These are phyloP conservation scores for Exaiptasia diaphana DNA, from an alignment of 64 coral and sea anemone genomes.

Conservation along the genomic window DNA sequence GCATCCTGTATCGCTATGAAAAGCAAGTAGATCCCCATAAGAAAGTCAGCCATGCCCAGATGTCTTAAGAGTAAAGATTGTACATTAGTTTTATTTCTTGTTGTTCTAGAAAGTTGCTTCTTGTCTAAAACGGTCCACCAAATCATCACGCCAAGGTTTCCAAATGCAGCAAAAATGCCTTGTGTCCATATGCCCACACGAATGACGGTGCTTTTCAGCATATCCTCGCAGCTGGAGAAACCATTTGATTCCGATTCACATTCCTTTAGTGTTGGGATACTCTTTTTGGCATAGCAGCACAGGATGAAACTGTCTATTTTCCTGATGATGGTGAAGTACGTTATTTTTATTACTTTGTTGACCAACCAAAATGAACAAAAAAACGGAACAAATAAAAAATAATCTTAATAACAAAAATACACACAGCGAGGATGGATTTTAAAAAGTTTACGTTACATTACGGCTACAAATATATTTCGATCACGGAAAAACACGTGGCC, in stretches of 20 bases:
- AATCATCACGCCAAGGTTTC: conserved; percentile 44
- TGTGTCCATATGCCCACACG: conserved; percentile 30
- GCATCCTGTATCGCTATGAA: not conserved
- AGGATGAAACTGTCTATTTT: conserved; percentile 28
- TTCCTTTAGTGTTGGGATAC: not conserved
- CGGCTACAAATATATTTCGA: too few relatives aligned
- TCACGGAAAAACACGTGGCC: too few relatives aligned
- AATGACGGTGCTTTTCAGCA: conserved; percentile 32
- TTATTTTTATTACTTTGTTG: too few relatives aligned
- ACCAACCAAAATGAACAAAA: too few relatives aligned
- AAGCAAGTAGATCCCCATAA: conserved; percentile 28
- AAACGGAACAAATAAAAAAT: too few relatives aligned
- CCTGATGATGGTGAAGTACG: too few relatives aligned
- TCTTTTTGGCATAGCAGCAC: conserved; percentile 56
- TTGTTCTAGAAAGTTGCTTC: too few relatives aligned
- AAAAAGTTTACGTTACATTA: too few relatives aligned
- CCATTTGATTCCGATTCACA: conserved; percentile 18
- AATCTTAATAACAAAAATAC: too few relatives aligned
- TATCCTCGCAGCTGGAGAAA: conserved; percentile 38
- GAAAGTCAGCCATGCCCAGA: conserved; percentile 17
- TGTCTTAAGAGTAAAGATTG: conserved; percentile 15
- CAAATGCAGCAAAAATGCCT: conserved; percentile 20
- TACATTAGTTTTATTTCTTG: conserved; percentile 2
- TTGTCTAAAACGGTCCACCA: not conserved
- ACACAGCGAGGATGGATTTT: too few relatives aligned